Percentiles rank a stretch among this genome's conserved stretches.
phyloP scores from a whole-genome alignment of 2,113 vertebrate genomes.

The Furnarius figulus region DNA sequence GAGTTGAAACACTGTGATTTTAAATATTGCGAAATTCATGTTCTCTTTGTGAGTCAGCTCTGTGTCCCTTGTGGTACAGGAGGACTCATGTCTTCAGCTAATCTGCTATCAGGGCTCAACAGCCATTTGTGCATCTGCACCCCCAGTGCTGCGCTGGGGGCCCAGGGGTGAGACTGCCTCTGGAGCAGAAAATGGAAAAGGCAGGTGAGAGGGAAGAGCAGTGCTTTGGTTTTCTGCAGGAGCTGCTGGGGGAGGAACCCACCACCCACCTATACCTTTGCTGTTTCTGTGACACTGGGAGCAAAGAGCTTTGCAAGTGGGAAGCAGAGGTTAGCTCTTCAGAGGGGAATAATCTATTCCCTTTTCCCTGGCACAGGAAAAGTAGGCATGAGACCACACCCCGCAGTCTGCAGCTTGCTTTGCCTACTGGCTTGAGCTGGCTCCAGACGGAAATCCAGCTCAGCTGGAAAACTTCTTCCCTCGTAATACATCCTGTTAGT shows the following conservation, averaged over 20 bases:
- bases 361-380: neutral
- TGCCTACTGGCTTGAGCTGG: neutral
- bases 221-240: neutral
- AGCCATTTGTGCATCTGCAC: neutral
- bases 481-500: neutral
- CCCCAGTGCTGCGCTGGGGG: neutral
- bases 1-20: neutral
- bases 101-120: constrained; percentile 34
- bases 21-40: neutral
- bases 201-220: neutral
- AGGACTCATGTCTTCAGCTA: neutral
- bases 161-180: neutral
- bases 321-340: neutral
- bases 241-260: neutral
- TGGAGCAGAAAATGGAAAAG: neutral
- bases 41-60: neutral
- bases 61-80: neutral
- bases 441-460: neutral
- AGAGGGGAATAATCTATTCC: neutral
- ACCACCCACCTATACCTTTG: neutral
- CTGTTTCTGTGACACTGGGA: neutral
- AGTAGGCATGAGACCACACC: neutral
- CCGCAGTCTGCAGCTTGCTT: neutral
- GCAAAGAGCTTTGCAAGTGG: neutral
- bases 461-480: constrained; percentile 18